A percentile compares a stretch with the other conserved stretches of the same genome.
Conservation (phyloP, 2,888 invertebrate genomes). For the Phalera bucephala region DNA sequence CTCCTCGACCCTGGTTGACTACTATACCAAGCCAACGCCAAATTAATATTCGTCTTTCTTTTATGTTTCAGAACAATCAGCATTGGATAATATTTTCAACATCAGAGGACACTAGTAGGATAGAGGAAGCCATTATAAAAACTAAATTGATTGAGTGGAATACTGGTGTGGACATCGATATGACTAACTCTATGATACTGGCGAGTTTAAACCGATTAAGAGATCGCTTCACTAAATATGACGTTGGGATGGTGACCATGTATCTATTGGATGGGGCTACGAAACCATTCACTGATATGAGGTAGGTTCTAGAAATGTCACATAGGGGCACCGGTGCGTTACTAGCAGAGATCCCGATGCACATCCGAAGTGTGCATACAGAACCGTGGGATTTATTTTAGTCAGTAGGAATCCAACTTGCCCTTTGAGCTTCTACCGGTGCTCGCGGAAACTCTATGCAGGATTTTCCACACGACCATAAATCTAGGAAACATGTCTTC, state of each 20-base stretch:
- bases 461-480: no score
- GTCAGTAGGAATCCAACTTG: no score
- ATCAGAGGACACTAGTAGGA: constrained; percentile 7
- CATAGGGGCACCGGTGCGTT: no score
- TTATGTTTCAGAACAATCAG: neutral
- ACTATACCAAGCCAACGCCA: no score
- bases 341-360: no score
- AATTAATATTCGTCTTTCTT: no score
- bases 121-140: neutral
- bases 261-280: neutral
- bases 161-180: neutral
- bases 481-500: no score
- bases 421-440: no score
- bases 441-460: no score
- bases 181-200: neutral
- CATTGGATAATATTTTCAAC: neutral
- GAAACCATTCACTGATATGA: neutral
- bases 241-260: neutral
- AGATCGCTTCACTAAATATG: neutral
- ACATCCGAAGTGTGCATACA: no score
- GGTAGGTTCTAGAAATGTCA: neutral
- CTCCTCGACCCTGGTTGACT: no score
- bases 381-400: no score
- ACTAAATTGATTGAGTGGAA: neutral
- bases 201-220: neutral